These are phyloP conservation scores for Amphipoea oculea DNA, from an alignment of 2,888 invertebrate species.

Conservation along the genomic window DNA sequence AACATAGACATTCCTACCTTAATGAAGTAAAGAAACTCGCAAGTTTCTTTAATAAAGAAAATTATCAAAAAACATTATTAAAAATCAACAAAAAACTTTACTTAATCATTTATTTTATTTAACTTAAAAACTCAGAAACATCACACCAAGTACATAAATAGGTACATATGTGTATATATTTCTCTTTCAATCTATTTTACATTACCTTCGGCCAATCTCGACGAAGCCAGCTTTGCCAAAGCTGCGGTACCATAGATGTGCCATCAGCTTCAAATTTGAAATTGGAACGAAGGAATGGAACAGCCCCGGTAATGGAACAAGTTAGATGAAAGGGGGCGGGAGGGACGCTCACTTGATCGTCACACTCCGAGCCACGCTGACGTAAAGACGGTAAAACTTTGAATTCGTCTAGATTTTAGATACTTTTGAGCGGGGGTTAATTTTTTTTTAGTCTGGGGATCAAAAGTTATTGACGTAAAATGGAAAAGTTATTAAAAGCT, in stretches of 20 bases:
- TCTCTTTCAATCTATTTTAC: constrained; percentile 47
- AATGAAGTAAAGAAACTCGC: too few species aligned
- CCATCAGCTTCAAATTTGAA: constrained; percentile 89
- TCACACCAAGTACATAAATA: neutral
- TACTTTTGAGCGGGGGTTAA: constrained; percentile 68
- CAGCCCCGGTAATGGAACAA: constrained; percentile 88
- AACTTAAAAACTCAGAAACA: neutral
- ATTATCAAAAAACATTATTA: neutral
- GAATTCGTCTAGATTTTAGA: constrained; percentile 76
- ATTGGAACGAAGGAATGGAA: constrained; percentile 90
- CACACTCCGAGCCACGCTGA: constrained; percentile 69
- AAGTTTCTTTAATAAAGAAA: neutral
- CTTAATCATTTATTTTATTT: neutral
- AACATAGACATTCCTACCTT: too few species aligned
- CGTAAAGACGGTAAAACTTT: constrained; percentile 78
- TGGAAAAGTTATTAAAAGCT: neutral
- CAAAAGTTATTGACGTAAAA: neutral
- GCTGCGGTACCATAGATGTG: constrained; percentile 85
- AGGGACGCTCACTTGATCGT: constrained; percentile 75
- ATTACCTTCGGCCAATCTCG: constrained; percentile 70
- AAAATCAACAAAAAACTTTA: neutral
- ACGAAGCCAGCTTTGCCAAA: constrained; percentile 69
- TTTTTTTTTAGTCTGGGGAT: constrained; percentile 9
- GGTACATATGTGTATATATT: constrained; percentile 13
- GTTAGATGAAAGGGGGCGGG: constrained; percentile 87